phyloP scores from a whole-genome alignment of 2,888 invertebrate genomes.

The Eubasilissa splendida region DNA sequence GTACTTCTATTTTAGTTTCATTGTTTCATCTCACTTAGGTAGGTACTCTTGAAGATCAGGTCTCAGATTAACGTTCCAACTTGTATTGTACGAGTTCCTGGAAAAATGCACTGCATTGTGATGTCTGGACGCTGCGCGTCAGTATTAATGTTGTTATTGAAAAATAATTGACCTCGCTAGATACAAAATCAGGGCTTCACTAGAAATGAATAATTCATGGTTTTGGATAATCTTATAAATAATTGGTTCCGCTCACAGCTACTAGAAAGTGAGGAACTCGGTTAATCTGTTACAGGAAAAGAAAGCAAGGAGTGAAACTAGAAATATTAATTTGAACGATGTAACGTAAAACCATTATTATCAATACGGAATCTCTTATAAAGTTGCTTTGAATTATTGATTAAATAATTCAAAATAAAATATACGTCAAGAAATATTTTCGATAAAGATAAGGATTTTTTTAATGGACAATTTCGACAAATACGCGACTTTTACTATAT shows the following conservation, averaged over 20 bases:
- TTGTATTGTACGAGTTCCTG: slow-evolving; percentile 44
- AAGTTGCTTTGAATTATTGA: too few relatives aligned
- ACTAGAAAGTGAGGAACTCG: slow-evolving; percentile 6
- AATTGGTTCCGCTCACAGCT: background rate
- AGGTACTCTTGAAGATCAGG: background rate
- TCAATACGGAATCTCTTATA: too few relatives aligned
- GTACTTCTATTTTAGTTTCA: background rate
- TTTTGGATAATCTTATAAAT: slow-evolving; percentile 19
- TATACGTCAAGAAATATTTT: too few relatives aligned
- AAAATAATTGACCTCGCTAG: slow-evolving; percentile 33
- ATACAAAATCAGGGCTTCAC: slow-evolving; percentile 21
- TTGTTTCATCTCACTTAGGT: background rate
- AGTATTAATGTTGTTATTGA: slow-evolving; percentile 27
- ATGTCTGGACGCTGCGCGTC: slow-evolving; percentile 15
- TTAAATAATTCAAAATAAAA: too few relatives aligned
- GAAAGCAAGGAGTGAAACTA: slow-evolving; percentile 13
- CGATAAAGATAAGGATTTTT: too few relatives aligned
- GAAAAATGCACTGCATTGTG: slow-evolving; percentile 43
- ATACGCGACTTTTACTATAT: too few relatives aligned
- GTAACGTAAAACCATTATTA: too few relatives aligned
- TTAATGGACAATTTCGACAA: too few relatives aligned
- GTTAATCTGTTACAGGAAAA: slow-evolving; percentile 7
- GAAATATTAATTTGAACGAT: too few relatives aligned
- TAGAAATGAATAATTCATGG: slow-evolving; percentile 20
- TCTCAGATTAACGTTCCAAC: slow-evolving; percentile 36